Base-by-base conservation (phyloP, 1,140 invertebrate genomes). In the Bombus waltoni region DNA sequence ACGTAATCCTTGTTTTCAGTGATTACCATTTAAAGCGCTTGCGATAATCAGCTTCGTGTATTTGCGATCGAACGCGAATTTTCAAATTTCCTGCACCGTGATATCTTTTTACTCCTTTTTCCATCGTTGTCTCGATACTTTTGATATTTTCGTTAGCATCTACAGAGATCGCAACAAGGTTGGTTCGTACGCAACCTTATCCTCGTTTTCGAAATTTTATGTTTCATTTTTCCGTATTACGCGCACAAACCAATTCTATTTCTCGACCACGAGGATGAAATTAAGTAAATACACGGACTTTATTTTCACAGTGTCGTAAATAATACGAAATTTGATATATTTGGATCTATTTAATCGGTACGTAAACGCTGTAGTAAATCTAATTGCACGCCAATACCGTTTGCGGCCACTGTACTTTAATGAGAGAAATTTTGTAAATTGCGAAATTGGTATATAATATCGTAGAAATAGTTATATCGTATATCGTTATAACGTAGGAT, bases 251-350 rank as follows among this genome's bases (percentile, higher is more conserved):
- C 47, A 8, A 53, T 0, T 53, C 0, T 53, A 22, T 53, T 53
- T 53, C 18, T 22, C 47, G 18, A 22, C 5, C 47, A 18, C 47
- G 18, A 53, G 18, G 6, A 53, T 22, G 18, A 53, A 53, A 53
- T 53, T 8, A 22, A 53, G 47, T 53, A 53, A 22, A 22, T 53
- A 22, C 47, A 8, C 22, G 2, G 1, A 22, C 18, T 8, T 53
- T 0, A 2, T 53, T 22, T 22, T 8, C 6, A 2, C 8, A 5
- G 47, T 0, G 47, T 53, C 0, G 0, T 53, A 53, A 53, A 53
- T 53, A 53, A 22, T 22, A 53, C 18, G 18, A 53, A 22, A 8
- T 8, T 5, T 8, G 18, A 53, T 53, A 53, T 22, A 18, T 53
- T 53, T 53, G 18, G 1, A 53, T 53, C 18, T 22, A 6, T 53